Conservation (phyloP, 2,113 vertebrate genomes). For the Pterocles orientalis region DNA sequence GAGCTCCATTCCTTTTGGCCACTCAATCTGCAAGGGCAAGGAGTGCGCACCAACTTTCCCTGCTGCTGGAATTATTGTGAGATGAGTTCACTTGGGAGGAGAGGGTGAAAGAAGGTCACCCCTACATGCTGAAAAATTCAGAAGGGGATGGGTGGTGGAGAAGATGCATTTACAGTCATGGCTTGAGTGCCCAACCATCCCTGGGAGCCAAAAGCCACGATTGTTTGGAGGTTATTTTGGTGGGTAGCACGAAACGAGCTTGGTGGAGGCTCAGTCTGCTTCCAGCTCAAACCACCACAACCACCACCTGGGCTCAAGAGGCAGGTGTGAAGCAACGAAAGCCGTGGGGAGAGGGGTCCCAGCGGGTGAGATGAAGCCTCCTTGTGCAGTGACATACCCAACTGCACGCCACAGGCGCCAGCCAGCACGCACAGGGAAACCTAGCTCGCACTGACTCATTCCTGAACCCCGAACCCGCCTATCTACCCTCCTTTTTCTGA, state of each 20-base stretch:
- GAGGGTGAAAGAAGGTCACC: neutral
- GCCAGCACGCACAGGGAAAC: neutral
- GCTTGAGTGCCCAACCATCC: neutral
- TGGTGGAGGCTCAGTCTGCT: neutral
- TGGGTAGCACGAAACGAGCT: neutral
- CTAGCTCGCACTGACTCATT: neutral
- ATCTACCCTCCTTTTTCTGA: neutral
- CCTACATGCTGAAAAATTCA: neutral
- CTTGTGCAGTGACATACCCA: accelerated
- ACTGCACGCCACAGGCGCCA: accelerated
- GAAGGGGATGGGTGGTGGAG: neutral
- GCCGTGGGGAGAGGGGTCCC: neutral
- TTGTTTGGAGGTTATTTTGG: neutral
- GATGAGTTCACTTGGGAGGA: neutral
- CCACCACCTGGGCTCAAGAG: neutral
- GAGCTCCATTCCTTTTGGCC: neutral
- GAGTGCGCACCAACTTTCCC: neutral
- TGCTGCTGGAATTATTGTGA: neutral
- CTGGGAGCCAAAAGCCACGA: neutral
- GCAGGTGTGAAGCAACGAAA: neutral
- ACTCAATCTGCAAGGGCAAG: neutral
- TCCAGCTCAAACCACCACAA: neutral
- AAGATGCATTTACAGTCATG: neutral
- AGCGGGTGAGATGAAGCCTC: neutral
- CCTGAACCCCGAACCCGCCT: neutral